Evolutionary conservation across 2,113 vertebrate genomes (phyloP), one percentile per base, ranked within the genome.

Genomic region (Notothenia rossii): DNA sequence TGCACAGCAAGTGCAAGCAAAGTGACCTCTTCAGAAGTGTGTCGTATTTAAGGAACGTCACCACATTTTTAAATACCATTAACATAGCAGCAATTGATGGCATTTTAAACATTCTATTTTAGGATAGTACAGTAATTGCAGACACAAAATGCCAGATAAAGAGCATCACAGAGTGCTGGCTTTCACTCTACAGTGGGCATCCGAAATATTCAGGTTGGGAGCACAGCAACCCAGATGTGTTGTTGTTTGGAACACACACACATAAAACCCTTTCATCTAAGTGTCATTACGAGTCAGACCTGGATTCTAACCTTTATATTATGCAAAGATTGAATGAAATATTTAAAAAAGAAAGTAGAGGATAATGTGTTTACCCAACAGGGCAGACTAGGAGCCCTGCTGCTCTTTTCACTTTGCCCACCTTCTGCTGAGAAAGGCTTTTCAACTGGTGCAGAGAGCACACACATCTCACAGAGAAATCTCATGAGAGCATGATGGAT

Each of bases 291-390:
- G 13, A 54, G 48, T 76, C 48, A 63, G 65, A 84, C 67, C 64
- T 25, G 40, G 55, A 61, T 78, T 77, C 43, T 77, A 72, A 88
- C 81, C 78, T 84, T 87, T 77, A 48, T 87, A 64, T 79, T 83
- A 79, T 83, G 70, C 87, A 84, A 75, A 84, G 75, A 72, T 3
- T 40, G 5, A 63, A 86, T 88, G n/a, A 88, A 88, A 85, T 83
- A 81, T 88, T 77, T 69, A 69, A 78, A 69, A 77, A 79, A 75
- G 75, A 64, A 83, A 72, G 63, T 25, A 17, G 43, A 65, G 72
- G 59, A 77, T 88, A 77, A 81, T 83, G 68, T 63, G 83, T 86
- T 83, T 88, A 80, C 84, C 55, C 79, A 85, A 43, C 45, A 73
- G 70, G 66, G 66, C 79, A 75, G 48, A 73, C 45, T 77, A 46